phyloP scores from a whole-genome alignment of 2,888 invertebrate genomes.

The Eupeodes latifasciatus region DNA sequence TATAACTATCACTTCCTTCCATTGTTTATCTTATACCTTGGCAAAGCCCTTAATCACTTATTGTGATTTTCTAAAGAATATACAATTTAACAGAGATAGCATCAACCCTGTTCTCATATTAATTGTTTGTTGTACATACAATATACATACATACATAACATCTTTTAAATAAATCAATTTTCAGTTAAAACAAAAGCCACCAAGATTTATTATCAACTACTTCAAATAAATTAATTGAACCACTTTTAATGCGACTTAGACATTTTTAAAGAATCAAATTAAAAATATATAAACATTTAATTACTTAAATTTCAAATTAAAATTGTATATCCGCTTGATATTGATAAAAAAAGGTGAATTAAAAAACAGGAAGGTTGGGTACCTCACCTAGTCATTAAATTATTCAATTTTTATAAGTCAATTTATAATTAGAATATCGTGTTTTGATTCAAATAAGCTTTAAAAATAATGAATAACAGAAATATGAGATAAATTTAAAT shows the following conservation, averaged over 20 bases:
- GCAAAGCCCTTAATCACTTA: not conserved
- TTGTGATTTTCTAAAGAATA: not conserved
- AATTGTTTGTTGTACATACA: not conserved
- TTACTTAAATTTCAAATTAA: not conserved
- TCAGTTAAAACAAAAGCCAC: not conserved
- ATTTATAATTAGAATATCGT: not conserved
- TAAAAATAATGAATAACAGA: not conserved
- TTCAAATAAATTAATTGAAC: conserved; percentile 32
- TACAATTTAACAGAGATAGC: not conserved
- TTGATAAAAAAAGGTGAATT: not conserved
- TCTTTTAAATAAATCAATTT: not conserved
- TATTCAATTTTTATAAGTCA: not conserved
- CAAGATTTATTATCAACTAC: not conserved
- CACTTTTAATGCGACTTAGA: conserved; percentile 13
- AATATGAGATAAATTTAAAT: not conserved
- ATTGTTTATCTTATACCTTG: no score
- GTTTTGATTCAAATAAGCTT: not conserved
- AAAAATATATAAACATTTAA: not conserved
- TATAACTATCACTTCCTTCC: no score
- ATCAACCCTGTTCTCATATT: not conserved
- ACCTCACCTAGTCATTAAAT: not conserved
- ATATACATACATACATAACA: no score
- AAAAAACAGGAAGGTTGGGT: not conserved
- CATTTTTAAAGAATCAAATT: not conserved
- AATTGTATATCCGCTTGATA: not conserved